Evolutionary conservation across 2,888 invertebrate species (phyloP).

Genomic region (Mantis religiosa): DNA sequence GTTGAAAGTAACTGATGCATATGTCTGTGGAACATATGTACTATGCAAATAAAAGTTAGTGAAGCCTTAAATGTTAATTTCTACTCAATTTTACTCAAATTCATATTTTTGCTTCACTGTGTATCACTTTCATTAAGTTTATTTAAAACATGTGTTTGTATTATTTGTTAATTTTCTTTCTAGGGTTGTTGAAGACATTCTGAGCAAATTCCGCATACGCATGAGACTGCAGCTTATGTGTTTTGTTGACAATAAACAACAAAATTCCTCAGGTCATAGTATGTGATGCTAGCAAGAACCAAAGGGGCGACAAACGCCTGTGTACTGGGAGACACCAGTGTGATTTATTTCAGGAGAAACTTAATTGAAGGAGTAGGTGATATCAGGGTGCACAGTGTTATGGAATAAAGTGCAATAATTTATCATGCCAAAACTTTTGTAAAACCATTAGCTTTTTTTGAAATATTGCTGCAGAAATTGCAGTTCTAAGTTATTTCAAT

Average conservation of each 20-base stretch:
- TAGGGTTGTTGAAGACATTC: constrained; percentile 59
- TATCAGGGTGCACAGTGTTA: not conserved
- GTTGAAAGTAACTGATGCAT: too few species aligned
- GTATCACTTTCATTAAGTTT: too few species aligned
- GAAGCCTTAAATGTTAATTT: too few species aligned
- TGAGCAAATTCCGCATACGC: constrained; percentile 57
- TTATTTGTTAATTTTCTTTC: constrained; percentile 32
- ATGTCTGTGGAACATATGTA: too few species aligned
- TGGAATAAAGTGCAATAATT: not conserved
- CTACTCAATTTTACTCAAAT: too few species aligned
- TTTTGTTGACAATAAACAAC: constrained; percentile 41
- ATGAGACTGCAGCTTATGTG: constrained; percentile 68
- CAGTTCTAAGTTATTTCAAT: not conserved
- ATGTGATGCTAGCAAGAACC: constrained; percentile 23
- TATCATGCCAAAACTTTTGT: not conserved
- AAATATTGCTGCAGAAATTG: not conserved
- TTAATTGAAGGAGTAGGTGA: not conserved
- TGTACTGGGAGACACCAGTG: constrained; percentile 7
- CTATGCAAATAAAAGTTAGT: too few species aligned
- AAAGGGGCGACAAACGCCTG: not conserved
- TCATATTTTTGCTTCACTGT: too few species aligned
- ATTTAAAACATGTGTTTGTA: too few species aligned
- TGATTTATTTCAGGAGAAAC: not conserved
- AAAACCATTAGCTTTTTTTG: not conserved
- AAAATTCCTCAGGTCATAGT: not conserved